Evolutionary conservation across 2,888 invertebrate species (phyloP).

Genomic region (Rhimphoctona megacephalus): DNA sequence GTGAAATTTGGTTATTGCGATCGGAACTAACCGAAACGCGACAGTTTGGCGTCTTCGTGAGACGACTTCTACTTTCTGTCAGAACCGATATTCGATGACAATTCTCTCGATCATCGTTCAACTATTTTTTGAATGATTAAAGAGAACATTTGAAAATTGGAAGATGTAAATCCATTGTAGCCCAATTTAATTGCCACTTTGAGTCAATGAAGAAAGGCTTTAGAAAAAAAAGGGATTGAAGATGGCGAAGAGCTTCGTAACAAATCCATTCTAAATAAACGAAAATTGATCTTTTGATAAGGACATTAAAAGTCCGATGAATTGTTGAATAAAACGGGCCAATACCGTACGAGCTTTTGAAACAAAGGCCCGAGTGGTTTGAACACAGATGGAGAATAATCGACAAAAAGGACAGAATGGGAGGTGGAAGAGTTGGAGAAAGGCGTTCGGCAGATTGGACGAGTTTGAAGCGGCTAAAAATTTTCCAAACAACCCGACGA

Average conservation of each 20-base stretch:
- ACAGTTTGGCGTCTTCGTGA: conserved; percentile 3
- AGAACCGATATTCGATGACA: not conserved
- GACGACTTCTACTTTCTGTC: not conserved
- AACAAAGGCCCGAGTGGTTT: not conserved
- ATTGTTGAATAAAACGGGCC: not conserved
- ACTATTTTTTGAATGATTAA: too few relatives aligned
- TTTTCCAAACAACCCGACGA: conserved; percentile 22
- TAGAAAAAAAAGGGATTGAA: not conserved
- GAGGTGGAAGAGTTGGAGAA: not conserved
- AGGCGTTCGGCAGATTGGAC: conserved; percentile 6
- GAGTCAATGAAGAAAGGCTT: too few relatives aligned
- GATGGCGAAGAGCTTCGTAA: not conserved
- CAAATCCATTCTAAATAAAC: too few relatives aligned
- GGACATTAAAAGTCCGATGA: not conserved
- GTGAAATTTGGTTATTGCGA: conserved; percentile 76
- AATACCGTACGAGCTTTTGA: not conserved
- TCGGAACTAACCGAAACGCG: not conserved
- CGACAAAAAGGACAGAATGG: not conserved
- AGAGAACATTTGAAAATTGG: too few relatives aligned
- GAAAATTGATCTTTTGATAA: not conserved
- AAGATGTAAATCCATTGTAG: too few relatives aligned
- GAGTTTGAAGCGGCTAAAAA: conserved; percentile 7
- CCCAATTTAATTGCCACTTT: too few relatives aligned
- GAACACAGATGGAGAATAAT: not conserved
- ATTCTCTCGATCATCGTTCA: not conserved